A percentile compares a stretch with the other conserved stretches of the same genome.
Conservation (phyloP, 2,113 vertebrate species). For the Rhinichthys klamathensis region DNA sequence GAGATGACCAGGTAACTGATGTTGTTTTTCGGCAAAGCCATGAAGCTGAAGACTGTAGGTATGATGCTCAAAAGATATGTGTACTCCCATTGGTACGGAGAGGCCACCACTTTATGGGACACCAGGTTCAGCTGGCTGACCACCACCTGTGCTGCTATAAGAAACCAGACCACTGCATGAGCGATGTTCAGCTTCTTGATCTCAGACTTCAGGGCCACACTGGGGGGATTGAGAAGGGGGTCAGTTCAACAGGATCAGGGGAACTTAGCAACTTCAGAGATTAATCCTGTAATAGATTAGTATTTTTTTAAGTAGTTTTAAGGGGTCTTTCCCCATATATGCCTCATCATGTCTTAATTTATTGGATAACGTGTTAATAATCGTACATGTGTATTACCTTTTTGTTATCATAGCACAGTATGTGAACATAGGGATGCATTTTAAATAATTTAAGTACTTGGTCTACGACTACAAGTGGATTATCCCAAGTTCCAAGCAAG, state of each 20-base stretch:
- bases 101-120: conserved; percentile 87
- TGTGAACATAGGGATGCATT: not conserved
- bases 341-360: not conserved
- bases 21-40: conserved; percentile 94
- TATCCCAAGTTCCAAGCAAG: not conserved
- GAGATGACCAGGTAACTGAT: conserved; percentile 96
- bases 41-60: conserved; percentile 86
- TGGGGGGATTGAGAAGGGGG: conserved; percentile 60
- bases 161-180: conserved; percentile 85
- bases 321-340: not conserved
- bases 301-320: not conserved
- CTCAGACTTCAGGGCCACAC: conserved; percentile 92
- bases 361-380: not conserved
- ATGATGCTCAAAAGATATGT: conserved; percentile 90
- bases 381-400: not conserved
- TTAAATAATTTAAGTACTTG: not conserved
- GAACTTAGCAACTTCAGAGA: not conserved
- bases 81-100: conserved; percentile 97
- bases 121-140: conserved; percentile 89
- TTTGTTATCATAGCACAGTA: not conserved
- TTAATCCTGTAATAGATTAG: not conserved
- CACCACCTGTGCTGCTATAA: conserved; percentile 87
- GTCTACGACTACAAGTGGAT: not conserved
- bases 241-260: not conserved
- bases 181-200: conserved; percentile 94